Percentiles rank a stretch among this genome's conserved stretches.
These are phyloP conservation scores for Stigmatopora argus DNA, from an alignment of 2,113 vertebrate genomes.

Conservation along the genomic window DNA sequence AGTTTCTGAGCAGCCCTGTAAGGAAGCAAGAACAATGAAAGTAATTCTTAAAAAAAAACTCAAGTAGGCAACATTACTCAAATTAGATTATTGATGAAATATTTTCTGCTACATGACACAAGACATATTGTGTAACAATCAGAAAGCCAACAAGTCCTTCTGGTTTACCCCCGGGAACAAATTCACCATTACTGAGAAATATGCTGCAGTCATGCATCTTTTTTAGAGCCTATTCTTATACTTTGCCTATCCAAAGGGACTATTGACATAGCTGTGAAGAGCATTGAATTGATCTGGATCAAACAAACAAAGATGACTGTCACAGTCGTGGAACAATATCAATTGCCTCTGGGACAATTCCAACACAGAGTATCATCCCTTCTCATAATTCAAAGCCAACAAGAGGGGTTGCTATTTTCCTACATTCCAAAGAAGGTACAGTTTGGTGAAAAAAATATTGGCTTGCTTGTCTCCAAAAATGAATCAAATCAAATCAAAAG, in stretches of 20 bases:
- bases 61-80: slow-evolving; percentile 10
- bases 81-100: slow-evolving; percentile 44
- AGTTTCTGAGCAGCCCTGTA: slow-evolving; percentile 95
- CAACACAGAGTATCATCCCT: slow-evolving; percentile 5
- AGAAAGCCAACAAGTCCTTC: slow-evolving; percentile 53
- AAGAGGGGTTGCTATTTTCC: slow-evolving; percentile 1
- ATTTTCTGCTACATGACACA: slow-evolving; percentile 16
- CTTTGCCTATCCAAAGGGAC: slow-evolving; percentile 10
- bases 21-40: slow-evolving; percentile 12
- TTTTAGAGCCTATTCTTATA: slow-evolving; percentile 7
- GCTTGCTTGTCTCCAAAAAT: too few species aligned
- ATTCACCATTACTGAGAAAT: slow-evolving; percentile 16
- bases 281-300: slow-evolving; percentile 35
- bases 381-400: slow-evolving; percentile 17
- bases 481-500: too few species aligned
- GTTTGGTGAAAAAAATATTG: too few species aligned
- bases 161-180: slow-evolving; percentile 43
- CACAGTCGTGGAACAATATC: slow-evolving; percentile 27
- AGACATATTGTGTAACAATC: slow-evolving; percentile 29
- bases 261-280: slow-evolving; percentile 24
- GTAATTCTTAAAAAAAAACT: slow-evolving; percentile 5
- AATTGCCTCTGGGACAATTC: slow-evolving; percentile 23
- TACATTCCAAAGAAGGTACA: slow-evolving; percentile 4
- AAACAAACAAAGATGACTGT: slow-evolving; percentile 31
- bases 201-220: slow-evolving; percentile 11